These are phyloP conservation scores for Magallana nippona DNA, from an alignment of 2,888 invertebrate species.

Conservation along the genomic window DNA sequence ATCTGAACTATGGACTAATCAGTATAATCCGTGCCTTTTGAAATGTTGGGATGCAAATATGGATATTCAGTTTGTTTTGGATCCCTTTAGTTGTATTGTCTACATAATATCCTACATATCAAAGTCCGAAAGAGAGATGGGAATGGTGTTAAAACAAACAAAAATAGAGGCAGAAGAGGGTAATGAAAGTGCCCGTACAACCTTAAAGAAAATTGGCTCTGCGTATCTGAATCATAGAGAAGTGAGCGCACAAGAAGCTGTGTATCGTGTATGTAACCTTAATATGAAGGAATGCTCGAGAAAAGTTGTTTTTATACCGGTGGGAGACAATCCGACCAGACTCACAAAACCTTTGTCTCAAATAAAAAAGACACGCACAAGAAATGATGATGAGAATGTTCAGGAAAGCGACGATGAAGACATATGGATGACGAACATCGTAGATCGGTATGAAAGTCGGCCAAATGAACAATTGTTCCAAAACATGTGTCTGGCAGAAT, in stretches of 20 bases:
- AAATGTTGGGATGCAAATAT: constrained; percentile 36
- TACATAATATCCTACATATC: constrained; percentile 41
- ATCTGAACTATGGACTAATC: constrained; percentile 39
- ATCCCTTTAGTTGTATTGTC: constrained; percentile 41
- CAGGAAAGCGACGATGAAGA: background rate
- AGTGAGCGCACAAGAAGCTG: constrained; percentile 51
- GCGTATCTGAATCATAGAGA: constrained; percentile 50
- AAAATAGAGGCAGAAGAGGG: constrained; percentile 34
- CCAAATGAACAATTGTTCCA: constrained; percentile 41
- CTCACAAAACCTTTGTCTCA: no score
- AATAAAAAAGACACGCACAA: no score
- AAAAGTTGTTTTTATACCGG: constrained; percentile 34
- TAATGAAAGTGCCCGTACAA: constrained; percentile 37
- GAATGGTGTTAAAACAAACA: constrained; percentile 20
- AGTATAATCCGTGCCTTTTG: constrained; percentile 33
- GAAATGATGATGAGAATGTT: background rate
- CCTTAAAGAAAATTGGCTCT: constrained; percentile 42
- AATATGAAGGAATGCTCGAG: constrained; percentile 43
- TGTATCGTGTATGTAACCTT: constrained; percentile 47
- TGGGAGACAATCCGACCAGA: no score
- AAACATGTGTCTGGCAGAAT: constrained; percentile 47
- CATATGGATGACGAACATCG: constrained; percentile 45
- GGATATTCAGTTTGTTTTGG: constrained; percentile 40
- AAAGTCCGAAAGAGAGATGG: constrained; percentile 24
- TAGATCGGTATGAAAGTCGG: constrained; percentile 47